Percentiles rank a stretch among this genome's conserved stretches.
Evolutionary conservation across 1,140 invertebrate species (phyloP).

Genomic region (Cherax quadricarinatus): DNA sequence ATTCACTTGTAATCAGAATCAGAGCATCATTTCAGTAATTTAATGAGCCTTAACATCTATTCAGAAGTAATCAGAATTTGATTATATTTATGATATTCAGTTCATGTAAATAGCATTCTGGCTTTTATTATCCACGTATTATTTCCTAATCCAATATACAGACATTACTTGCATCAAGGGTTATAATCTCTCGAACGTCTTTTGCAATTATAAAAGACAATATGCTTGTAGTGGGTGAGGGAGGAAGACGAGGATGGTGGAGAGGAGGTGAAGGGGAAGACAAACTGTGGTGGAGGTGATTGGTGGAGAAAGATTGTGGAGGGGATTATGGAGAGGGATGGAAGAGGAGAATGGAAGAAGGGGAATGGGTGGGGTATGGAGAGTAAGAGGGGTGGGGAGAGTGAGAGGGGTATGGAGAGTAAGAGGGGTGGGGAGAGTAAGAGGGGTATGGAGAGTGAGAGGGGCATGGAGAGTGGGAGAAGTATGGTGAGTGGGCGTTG

Average conservation of each 20-base stretch:
- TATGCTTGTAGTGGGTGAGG: background rate
- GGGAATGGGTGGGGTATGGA: background rate
- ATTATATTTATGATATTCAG: no score
- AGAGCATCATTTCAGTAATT: no score
- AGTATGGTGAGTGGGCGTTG: no score
- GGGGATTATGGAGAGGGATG: background rate
- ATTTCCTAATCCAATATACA: no score
- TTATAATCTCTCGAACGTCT: no score
- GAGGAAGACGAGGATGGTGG: background rate
- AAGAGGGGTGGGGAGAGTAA: background rate
- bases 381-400: background rate
- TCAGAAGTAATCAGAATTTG: no score
- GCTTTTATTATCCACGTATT: no score
- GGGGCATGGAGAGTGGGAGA: background rate
- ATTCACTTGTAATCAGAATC: no score
- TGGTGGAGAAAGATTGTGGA: background rate
- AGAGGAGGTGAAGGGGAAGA: background rate
- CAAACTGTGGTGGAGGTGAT: background rate
- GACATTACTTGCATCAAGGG: no score
- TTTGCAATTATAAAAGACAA: no score
- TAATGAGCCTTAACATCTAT: no score
- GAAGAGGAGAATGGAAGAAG: background rate
- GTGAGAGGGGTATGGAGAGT: background rate
- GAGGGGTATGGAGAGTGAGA: background rate
- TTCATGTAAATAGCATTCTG: no score